These are phyloP conservation scores for Zosterops japonicus DNA, from an alignment of 2,113 vertebrate species.

Conservation along the genomic window DNA sequence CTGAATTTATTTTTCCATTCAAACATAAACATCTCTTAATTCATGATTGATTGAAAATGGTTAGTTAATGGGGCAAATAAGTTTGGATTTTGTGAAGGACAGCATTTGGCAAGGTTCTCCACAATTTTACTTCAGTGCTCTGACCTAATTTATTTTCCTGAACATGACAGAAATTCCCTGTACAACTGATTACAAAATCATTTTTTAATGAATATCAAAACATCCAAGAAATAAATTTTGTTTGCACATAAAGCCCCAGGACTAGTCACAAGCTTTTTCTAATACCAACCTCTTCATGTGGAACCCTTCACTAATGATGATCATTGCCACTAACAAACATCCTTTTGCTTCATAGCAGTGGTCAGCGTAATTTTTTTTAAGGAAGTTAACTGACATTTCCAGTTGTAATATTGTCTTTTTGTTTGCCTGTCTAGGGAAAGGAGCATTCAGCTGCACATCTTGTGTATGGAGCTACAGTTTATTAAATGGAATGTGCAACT, in stretches of 20 bases:
- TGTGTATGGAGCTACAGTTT: conserved; percentile 83
- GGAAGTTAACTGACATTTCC: background rate
- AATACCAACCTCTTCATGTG: background rate
- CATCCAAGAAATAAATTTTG: background rate
- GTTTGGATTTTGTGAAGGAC: background rate
- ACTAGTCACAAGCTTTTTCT: background rate
- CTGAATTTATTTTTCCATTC: background rate
- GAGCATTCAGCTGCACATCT: conserved; percentile 73
- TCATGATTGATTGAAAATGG: background rate
- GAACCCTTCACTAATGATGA: background rate
- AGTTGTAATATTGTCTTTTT: background rate
- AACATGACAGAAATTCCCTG: background rate
- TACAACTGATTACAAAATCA: background rate
- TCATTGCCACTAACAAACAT: background rate
- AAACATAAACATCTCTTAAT: background rate
- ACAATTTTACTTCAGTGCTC: background rate
- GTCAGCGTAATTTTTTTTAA: background rate
- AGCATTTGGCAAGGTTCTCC: background rate
- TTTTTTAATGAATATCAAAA: background rate
- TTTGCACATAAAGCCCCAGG: background rate
- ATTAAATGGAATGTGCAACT: conserved; percentile 73
- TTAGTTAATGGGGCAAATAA: background rate
- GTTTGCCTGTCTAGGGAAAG: conserved; percentile 67
- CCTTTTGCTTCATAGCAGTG: background rate
- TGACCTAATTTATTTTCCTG: background rate